Evolutionary conservation across 2,888 invertebrate species (phyloP), one percentile per base, ranked within the genome.

Genomic region (Synergus umbraculus): DNA sequence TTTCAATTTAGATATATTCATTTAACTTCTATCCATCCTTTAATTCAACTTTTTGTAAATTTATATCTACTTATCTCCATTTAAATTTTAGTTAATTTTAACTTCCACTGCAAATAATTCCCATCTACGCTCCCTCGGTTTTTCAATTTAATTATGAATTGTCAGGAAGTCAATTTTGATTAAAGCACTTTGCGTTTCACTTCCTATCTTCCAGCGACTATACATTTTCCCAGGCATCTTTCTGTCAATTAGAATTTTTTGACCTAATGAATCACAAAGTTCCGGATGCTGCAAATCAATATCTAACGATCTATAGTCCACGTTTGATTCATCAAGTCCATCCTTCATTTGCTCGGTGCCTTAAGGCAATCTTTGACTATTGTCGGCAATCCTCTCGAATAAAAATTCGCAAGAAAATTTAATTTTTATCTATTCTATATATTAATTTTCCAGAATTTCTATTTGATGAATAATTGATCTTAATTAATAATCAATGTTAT

Each of bases 201-300:
- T 63, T 22, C n/a, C 54, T 58, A 58, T 58, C 54, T 58, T 8
- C 54, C 9, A 58, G 4, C 60, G 22, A 63, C 60, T 4, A 5
- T 63, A 22, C 10, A 63, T 63, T 22, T 29, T 63, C 60, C 60
- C 60, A 63, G 12, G 60, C 60, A 22, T 63, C 60, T 63, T 63
- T 63, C 60, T 63, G 22, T 4, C 29, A 63, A 63, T 63, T 63
- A 63, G 18, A 63, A 63, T 63, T 73, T 79, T 77, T 69, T 63
- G 46, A 77, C 43, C 46, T 29, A 43, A 79, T 77, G 79, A 79
- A 77, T 79, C 69, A 78, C 15, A 58, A 77, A 77, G 44, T 60
- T 78, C 78, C 80, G 78, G 80, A 80, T 67, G 76, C 60, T 79
- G 76, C 43, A 73, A 78, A 78, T 66, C 66, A 76, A 77, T 81